Evolutionary conservation across 2,113 vertebrate genomes (phyloP).

Genomic region (Dicaeum eximium): DNA sequence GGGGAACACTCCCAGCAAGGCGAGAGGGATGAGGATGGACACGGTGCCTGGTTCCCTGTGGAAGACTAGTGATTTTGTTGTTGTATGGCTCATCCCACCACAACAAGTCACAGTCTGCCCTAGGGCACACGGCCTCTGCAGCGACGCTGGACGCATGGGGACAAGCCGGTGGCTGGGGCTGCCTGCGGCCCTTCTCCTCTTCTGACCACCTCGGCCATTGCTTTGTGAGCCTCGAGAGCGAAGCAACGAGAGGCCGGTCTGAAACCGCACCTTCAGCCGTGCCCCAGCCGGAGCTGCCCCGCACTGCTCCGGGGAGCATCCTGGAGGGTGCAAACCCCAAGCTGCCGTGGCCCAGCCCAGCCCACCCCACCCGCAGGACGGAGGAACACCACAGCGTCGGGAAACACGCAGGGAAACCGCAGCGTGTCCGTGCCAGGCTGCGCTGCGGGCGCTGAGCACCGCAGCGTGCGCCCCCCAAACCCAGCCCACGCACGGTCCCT

Average conservation of each 20-base stretch:
- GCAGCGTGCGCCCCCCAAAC: accelerated
- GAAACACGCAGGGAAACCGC: background rate
- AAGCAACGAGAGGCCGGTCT: conserved; percentile 48
- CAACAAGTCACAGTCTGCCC: conserved; percentile 86
- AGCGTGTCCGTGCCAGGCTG: accelerated
- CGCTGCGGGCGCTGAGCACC: too few relatives aligned
- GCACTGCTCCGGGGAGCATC: background rate
- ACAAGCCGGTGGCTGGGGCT: background rate
- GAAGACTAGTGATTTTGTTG: conserved; percentile 91
- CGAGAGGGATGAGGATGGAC: accelerated
- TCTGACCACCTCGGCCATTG: conserved; percentile 51
- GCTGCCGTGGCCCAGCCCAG: accelerated
- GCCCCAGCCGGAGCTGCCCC: background rate
- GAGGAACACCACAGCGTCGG: background rate
- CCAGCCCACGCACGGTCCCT: accelerated
- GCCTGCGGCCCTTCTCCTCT: background rate
- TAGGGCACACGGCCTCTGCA: conserved; percentile 46
- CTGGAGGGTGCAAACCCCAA: accelerated
- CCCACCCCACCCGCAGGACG: accelerated
- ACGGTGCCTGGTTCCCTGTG: conserved; percentile 56
- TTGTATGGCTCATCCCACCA: conserved; percentile 71
- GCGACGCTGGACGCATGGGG: accelerated
- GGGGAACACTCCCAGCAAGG: background rate
- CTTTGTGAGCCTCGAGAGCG: conserved; percentile 20
- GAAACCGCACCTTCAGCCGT: background rate